Conservation (phyloP, 2,888 invertebrate genomes). For the Enoplolaimus lenunculus region DNA sequence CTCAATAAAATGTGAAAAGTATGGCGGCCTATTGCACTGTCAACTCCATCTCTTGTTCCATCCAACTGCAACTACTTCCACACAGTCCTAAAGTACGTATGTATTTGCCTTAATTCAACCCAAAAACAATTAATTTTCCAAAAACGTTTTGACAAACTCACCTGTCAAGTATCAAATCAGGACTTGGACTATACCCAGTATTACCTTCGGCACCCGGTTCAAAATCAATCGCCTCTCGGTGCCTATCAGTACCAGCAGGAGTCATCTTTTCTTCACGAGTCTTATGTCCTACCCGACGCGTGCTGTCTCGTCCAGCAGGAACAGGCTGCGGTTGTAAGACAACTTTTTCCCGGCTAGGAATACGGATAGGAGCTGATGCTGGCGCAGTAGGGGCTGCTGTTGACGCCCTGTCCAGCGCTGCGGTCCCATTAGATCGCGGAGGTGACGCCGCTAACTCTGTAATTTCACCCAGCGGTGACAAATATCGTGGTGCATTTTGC, state of each 20-base stretch:
- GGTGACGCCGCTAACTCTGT: neutral
- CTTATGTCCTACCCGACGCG: neutral
- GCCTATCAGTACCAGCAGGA: neutral
- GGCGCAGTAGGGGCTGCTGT: neutral
- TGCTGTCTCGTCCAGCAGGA: neutral
- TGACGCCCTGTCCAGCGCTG: neutral
- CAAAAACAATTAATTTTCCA: too few species aligned
- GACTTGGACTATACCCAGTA: neutral
- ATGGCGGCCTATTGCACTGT: too few species aligned
- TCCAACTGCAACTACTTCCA: too few species aligned
- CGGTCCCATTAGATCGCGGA: neutral
- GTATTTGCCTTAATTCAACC: too few species aligned
- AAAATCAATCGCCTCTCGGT: neutral
- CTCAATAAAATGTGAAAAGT: too few species aligned
- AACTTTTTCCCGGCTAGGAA: slow-evolving; percentile 10
- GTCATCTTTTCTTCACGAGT: neutral
- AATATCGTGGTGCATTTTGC: too few species aligned
- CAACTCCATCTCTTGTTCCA: too few species aligned
- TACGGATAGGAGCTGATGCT: slow-evolving; percentile 20
- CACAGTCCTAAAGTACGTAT: too few species aligned
- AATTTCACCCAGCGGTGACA: neutral
- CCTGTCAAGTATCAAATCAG: slow-evolving; percentile 16
- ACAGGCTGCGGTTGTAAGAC: neutral
- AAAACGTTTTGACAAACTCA: too few species aligned
- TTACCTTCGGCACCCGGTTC: neutral